Evolutionary conservation across 2,797 vertebrate genomes (phyloP), one percentile per base, ranked within the genome.

Genomic region (Alouatta caraya): DNA sequence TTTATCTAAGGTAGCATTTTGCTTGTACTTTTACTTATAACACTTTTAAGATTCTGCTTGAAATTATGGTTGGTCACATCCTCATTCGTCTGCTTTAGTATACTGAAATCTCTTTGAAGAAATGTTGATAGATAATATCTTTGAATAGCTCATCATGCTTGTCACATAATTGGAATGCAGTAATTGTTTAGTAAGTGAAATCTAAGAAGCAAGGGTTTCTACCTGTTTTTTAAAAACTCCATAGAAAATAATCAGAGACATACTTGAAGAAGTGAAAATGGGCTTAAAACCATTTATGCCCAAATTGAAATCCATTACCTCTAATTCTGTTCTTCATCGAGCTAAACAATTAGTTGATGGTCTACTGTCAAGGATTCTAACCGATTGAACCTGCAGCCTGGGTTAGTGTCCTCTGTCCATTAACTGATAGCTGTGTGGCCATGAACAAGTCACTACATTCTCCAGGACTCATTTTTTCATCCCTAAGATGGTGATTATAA

Each of bases 161-260:
- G 76, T 46, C 39, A 83, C 4, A n/a, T 39, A 72, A 15, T 50
- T 57, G 28, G 24, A 79, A 15, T 37, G 78, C 15, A 78, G 59
- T 52, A 72, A 87, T 42, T 72, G n/a, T 57, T 83, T 70, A 33
- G 80, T 82, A 90, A 80, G 28, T 73, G 39, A 11, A 84, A 67
- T 79, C 46, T 55, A 86, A 67, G n/a, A 78, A 84, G 72, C 33
- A 48, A 2, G 4, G n/a, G 21, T 90, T 93, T 95, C 21, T 96
- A 76, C 52, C 1, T 88, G 19, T 46, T 85, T 95, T 93, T 5
- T 11, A 93, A 97, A 82, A 78, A 2, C 6, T 73, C 8, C 39
- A n/a, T 46, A 89, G 73, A 96, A 96, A 81, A 85, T 92, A 93
- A 89, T 76, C 6, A 87, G 26, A 87, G 61, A 78, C 13, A 94